Evolutionary conservation across 2,797 vertebrate genomes (phyloP), one percentile per base, ranked within the genome.

Genomic region (Pseudotriccus pelzelni): DNA sequence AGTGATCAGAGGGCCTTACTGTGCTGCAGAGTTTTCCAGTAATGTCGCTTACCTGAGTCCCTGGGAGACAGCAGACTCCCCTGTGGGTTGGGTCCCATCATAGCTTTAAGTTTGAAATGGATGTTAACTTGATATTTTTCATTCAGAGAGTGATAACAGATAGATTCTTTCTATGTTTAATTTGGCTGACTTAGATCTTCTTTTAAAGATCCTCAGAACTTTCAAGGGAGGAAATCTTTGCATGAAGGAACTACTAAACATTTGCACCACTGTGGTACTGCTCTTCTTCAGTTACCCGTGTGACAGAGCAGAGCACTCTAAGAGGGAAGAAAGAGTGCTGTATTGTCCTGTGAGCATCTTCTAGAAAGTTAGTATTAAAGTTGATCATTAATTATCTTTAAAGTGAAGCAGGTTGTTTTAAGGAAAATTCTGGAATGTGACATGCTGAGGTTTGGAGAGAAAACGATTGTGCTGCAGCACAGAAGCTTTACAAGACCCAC

Each of bases 201-300:
- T 55, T 37, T 59, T 63, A n/a, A 66, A 79, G 50, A 44, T 44
- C 44, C 20, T 46, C 23, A 47, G 25, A 55, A 46, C 2, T 72
- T 78, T 81, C 5, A 25, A n/a, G 9, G 46, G 24, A n/a, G 10
- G 30, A 67, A 44, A 16, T 12, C 12, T 39, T 52, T 70, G 14
- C 25, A 21, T 0, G 1, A 68, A 78, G 19, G n/a, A 59, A 8
- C 12, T 36, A 9, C 16, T 37, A 59, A 67, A 73, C 0, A 0
- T 46, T 1, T 8, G 14, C 11, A 39, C 21, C 36, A 1, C 6
- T 2, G 1, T 49, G 50, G 25, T 39, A 6, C 68, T 67, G 13
- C 6, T 49, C 12, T 46, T 69, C 41, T 0, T 0, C 11, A 37
- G 27, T 16, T 24, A 30, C 11, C 7, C 9, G 0, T 34, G 39